These are phyloP conservation scores for Cephalophus harveyi DNA, from an alignment of 2,113 vertebrate species.

Conservation along the genomic window DNA sequence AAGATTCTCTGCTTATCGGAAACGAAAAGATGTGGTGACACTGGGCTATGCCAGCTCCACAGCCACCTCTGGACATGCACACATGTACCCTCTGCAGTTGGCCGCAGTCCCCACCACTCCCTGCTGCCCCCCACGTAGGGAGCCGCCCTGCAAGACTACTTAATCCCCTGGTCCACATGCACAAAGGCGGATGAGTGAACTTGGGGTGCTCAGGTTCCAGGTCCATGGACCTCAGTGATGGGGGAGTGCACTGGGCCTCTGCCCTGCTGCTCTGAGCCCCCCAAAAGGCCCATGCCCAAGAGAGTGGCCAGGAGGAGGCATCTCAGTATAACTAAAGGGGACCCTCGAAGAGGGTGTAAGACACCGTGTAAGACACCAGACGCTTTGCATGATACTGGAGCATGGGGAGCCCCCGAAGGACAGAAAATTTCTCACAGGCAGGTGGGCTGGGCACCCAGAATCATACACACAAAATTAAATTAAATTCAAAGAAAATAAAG, in stretches of 20 bases:
- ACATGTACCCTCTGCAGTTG: neutral
- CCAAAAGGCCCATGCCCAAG: neutral
- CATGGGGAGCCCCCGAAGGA: neutral
- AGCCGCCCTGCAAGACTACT: neutral
- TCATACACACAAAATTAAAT: neutral
- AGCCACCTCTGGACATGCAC: neutral
- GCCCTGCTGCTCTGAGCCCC: neutral
- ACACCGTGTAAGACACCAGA: neutral
- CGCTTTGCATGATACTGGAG: neutral
- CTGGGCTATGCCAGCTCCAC: neutral
- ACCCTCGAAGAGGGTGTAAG: too few species aligned
- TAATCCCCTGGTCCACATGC: neutral
- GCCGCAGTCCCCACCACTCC: neutral
- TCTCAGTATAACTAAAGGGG: neutral
- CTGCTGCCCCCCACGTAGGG: accelerated
- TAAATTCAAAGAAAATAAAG: neutral
- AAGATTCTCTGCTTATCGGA: neutral
- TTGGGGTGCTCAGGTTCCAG: neutral
- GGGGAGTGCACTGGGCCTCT: accelerated
- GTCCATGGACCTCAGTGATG: neutral
- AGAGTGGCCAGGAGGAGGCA: neutral
- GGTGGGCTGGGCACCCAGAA: neutral
- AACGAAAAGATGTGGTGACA: neutral
- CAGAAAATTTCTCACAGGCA: neutral
- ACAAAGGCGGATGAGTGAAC: neutral